Percentiles rank a stretch among this genome's conserved stretches.
These are phyloP conservation scores for Mactromeris polynyma DNA, from an alignment of 2,888 invertebrate genomes.

Conservation along the genomic window DNA sequence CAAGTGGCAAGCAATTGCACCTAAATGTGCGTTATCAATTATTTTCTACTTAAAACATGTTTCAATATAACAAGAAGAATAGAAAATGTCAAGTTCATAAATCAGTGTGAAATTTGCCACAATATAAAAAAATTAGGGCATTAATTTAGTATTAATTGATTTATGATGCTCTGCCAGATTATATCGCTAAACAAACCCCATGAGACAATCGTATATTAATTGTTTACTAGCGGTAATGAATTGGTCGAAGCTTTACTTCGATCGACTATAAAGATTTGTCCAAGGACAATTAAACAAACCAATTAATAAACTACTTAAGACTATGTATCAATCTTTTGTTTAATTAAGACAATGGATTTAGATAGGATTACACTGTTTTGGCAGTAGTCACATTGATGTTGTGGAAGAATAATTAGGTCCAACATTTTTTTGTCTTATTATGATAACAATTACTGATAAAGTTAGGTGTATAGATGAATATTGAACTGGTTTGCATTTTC, in stretches of 20 bases:
- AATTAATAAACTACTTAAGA: conserved; percentile 36
- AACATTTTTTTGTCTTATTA: conserved; percentile 5
- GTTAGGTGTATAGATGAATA: background rate
- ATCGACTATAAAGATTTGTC: background rate
- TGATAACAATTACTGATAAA: background rate
- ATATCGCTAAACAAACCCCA: no score
- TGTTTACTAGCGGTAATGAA: background rate
- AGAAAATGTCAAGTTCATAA: background rate
- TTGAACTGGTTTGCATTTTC: conserved; percentile 2
- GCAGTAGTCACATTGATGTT: conserved; percentile 25
- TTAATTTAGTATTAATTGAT: no score
- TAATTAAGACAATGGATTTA: background rate
- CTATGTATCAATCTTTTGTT: conserved; percentile 5
- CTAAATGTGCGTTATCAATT: background rate
- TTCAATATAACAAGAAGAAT: background rate
- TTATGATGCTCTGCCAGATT: no score
- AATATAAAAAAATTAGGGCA: background rate
- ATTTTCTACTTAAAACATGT: background rate
- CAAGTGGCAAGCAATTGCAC: background rate
- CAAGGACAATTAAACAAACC: background rate
- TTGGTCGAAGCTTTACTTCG: background rate
- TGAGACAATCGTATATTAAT: no score
- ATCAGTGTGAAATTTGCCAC: background rate
- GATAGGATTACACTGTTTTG: conserved; percentile 24
- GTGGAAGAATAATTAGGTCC: background rate